Conservation (phyloP, 2,888 invertebrate genomes). For the Eristalis pertinax region DNA sequence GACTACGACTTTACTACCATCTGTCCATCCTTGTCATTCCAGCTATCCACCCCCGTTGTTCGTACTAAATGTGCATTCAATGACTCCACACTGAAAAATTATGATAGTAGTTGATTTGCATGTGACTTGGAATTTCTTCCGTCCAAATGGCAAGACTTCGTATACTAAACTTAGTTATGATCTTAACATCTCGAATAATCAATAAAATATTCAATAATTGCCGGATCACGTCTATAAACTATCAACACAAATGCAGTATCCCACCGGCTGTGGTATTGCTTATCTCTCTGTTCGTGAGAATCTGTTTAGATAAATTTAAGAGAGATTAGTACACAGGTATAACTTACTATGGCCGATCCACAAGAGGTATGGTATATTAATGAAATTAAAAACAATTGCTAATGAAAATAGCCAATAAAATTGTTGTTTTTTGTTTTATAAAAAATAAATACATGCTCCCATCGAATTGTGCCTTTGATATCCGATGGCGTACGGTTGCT, state of each 20-base stretch:
- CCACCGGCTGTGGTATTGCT: not conserved
- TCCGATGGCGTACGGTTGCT: not conserved
- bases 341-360: not conserved
- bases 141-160: not conserved
- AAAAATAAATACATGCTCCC: not conserved
- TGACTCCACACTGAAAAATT: too few species aligned
- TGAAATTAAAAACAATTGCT: constrained; percentile 1
- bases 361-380: not conserved
- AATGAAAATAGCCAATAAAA: constrained; percentile 20
- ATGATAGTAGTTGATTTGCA: too few species aligned
- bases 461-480: not conserved
- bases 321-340: not conserved
- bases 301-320: not conserved
- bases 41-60: too few species aligned
- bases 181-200: not conserved
- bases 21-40: too few species aligned
- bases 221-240: not conserved
- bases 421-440: not conserved
- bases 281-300: not conserved
- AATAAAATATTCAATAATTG: not conserved
- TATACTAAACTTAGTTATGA: not conserved
- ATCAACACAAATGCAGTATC: not conserved
- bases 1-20: too few species aligned
- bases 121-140: not conserved
- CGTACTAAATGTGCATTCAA: too few species aligned